These are phyloP conservation scores for Drosophila fuyamai DNA, from an alignment of 1,140 invertebrate species.

Conservation along the genomic window DNA sequence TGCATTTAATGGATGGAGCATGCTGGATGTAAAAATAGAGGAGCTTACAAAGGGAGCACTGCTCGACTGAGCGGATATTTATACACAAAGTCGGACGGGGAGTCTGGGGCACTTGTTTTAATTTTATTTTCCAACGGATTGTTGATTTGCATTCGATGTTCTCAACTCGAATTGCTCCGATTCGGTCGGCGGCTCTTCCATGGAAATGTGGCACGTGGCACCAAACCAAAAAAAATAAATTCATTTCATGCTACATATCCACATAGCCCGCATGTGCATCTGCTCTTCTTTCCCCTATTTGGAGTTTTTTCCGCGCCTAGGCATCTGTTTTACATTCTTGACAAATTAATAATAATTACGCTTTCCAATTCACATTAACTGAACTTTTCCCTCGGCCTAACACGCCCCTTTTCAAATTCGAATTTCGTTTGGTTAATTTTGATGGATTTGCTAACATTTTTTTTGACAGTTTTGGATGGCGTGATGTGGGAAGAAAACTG, in stretches of 20 bases:
- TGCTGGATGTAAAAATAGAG: constrained; percentile 68
- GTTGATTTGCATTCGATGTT: constrained; percentile 69
- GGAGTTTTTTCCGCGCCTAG: constrained; percentile 27
- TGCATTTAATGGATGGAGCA: constrained; percentile 67
- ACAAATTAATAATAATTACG: constrained; percentile 82
- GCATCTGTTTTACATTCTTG: constrained; percentile 82
- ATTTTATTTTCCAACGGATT: constrained; percentile 63
- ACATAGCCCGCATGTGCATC: constrained; percentile 60
- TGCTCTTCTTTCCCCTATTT: constrained; percentile 11
- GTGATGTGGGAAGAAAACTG: constrained; percentile 31
- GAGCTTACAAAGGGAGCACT: constrained; percentile 38
- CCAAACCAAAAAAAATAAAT: constrained; percentile 23
- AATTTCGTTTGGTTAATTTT: constrained; percentile 46
- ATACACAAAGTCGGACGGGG: constrained; percentile 46
- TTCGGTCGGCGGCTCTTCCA: constrained; percentile 33
- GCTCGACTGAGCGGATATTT: constrained; percentile 46
- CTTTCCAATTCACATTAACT: constrained; percentile 41
- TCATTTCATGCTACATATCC: constrained; percentile 22
- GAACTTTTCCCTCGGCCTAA: constrained; percentile 13
- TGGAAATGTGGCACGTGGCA: constrained; percentile 55
- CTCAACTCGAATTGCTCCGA: constrained; percentile 30
- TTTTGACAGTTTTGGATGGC: constrained; percentile 18
- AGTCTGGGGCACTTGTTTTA: constrained; percentile 66
- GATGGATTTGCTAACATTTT: constrained; percentile 63
- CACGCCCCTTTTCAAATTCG: background rate